A percentile compares a stretch with the other conserved stretches of the same genome.
phyloP scores from a whole-genome alignment of 2,888 invertebrate genomes.

The Rotaria macrura region DNA sequence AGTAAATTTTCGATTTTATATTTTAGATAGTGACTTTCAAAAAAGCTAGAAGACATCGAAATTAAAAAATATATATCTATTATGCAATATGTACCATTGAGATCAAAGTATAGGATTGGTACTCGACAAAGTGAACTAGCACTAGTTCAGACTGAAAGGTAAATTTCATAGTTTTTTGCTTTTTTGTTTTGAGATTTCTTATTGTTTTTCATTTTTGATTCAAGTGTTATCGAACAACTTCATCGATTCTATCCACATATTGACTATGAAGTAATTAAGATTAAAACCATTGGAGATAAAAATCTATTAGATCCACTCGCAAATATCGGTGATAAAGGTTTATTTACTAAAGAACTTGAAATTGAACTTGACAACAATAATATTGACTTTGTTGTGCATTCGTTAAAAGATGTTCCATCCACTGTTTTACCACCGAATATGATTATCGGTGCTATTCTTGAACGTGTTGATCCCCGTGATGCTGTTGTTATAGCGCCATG shows the following conservation, averaged over 20 bases:
- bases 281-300: slow-evolving; percentile 70
- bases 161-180: neutral
- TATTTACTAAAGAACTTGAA: slow-evolving; percentile 88
- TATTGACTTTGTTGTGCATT: slow-evolving; percentile 87
- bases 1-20: too few relatives aligned
- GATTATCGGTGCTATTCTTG: slow-evolving; percentile 63
- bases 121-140: slow-evolving; percentile 62
- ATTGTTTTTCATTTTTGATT: neutral
- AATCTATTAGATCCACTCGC: slow-evolving; percentile 77
- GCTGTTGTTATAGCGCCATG: slow-evolving; percentile 69
- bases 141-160: slow-evolving; percentile 71
- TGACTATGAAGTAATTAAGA: slow-evolving; percentile 74
- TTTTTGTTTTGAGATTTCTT: neutral
- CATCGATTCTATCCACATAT: slow-evolving; percentile 63
- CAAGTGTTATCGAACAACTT: slow-evolving; percentile 65
- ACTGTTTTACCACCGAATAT: slow-evolving; percentile 66
- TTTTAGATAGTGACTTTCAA: neutral
- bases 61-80: neutral
- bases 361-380: slow-evolving; percentile 61
- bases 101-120: slow-evolving; percentile 35
- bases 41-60: neutral
- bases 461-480: slow-evolving; percentile 75
- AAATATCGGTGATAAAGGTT: slow-evolving; percentile 85
- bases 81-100: neutral
- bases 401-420: slow-evolving; percentile 84